phyloP scores from a whole-genome alignment of 1,140 invertebrate genomes.

The Pseudomyrmex dendroicus region DNA sequence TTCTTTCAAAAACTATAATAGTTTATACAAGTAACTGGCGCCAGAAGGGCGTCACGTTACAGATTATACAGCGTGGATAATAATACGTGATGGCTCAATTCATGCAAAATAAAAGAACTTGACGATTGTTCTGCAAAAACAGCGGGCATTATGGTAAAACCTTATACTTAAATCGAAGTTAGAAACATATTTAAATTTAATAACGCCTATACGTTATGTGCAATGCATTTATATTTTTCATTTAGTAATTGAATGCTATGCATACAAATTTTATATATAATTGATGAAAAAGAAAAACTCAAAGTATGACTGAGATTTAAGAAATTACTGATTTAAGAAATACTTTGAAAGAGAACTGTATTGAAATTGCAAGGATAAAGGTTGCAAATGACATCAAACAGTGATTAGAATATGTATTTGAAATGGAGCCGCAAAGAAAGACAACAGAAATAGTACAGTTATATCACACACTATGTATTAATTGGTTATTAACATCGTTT shows the following conservation, averaged over 20 bases:
- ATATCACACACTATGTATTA: no score
- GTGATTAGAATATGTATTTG: neutral
- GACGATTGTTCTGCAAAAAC: conserved; percentile 65
- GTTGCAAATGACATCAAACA: neutral
- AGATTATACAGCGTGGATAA: neutral
- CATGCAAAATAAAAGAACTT: conserved; percentile 38
- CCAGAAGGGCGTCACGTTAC: no score
- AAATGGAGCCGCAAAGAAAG: neutral
- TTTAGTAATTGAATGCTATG: no score
- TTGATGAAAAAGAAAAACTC: conserved; percentile 27
- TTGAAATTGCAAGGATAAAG: neutral
- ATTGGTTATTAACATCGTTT: no score
- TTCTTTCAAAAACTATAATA: no score
- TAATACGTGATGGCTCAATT: conserved; percentile 52
- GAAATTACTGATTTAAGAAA: conserved; percentile 60
- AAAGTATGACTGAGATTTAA: neutral
- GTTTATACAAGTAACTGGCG: no score
- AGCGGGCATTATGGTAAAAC: conserved; percentile 69
- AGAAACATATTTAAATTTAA: neutral
- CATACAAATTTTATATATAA: conserved; percentile 11
- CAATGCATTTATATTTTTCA: no score
- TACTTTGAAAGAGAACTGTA: conserved; percentile 37
- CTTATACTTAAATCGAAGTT: conserved; percentile 32
- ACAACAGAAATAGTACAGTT: neutral
- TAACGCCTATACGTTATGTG: no score